Conservation (phyloP, 2,113 vertebrate genomes). For the Vulpes vulpes region DNA sequence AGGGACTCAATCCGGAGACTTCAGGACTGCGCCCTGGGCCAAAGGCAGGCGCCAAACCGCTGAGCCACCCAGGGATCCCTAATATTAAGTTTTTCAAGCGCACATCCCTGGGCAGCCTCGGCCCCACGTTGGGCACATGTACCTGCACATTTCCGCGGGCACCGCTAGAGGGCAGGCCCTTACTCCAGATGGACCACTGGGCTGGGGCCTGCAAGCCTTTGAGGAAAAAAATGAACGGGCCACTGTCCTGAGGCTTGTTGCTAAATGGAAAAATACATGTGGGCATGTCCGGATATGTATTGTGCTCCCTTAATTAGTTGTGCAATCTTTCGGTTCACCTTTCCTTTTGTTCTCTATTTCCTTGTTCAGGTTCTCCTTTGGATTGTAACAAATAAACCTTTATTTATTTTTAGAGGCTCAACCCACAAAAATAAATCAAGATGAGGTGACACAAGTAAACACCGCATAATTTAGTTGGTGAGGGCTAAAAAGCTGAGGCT, state of each 20-base stretch:
- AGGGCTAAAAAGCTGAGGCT: not conserved
- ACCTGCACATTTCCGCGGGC: not conserved
- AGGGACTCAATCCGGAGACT: too few species aligned
- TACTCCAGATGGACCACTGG: not conserved
- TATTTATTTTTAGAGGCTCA: conserved; percentile 40
- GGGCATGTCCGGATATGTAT: conserved; percentile 61
- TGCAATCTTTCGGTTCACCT: conserved; percentile 46
- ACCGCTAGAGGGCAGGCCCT: conserved; percentile 75
- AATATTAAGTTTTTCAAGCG: not conserved
- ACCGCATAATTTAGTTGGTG: not conserved
- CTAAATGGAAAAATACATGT: conserved; percentile 75
- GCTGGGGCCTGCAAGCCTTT: not conserved
- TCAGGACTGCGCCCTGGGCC: too few species aligned
- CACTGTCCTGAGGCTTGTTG: conserved; percentile 10
- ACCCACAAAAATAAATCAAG: conserved; percentile 72
- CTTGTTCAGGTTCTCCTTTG: conserved; percentile 39
- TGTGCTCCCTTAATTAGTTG: conserved; percentile 32
- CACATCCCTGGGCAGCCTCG: not conserved
- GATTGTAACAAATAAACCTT: conserved; percentile 64
- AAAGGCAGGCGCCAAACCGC: too few species aligned
- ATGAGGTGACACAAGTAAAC: conserved; percentile 44
- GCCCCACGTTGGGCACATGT: not conserved
- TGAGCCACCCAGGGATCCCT: too few species aligned
- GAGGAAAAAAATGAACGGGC: not conserved
- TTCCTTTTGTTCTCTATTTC: conserved; percentile 68